These are phyloP conservation scores for Lissocephala sabroskyi DNA, from an alignment of 2,888 invertebrate species.

Conservation along the genomic window DNA sequence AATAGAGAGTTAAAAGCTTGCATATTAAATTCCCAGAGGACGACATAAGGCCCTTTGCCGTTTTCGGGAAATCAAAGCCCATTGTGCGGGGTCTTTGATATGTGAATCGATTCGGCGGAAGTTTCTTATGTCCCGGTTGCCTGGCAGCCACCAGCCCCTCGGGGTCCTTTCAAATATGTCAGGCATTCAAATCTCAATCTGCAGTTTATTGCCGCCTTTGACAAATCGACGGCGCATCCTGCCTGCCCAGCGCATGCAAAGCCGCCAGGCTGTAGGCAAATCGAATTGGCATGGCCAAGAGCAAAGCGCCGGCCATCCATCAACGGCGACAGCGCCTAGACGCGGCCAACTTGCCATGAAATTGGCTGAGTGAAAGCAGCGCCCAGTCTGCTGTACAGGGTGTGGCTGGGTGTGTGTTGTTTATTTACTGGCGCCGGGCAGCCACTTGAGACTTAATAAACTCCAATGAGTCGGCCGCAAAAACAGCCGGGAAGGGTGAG, in stretches of 20 bases:
- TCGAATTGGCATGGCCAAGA: too few species aligned
- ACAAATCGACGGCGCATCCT: slow-evolving; percentile 30
- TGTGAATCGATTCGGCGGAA: too few species aligned
- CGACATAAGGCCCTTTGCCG: too few species aligned
- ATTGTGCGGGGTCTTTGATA: not conserved
- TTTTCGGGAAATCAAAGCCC: not conserved
- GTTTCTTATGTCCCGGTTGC: too few species aligned
- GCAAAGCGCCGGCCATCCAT: slow-evolving; percentile 59
- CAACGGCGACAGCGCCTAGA: slow-evolving; percentile 43
- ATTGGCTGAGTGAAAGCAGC: slow-evolving; percentile 46
- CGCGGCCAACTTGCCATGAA: slow-evolving; percentile 54
- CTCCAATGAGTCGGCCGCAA: slow-evolving; percentile 28
- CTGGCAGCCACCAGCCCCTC: too few species aligned
- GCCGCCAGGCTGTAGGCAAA: too few species aligned
- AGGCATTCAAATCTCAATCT: slow-evolving; percentile 28
- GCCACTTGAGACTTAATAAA: slow-evolving; percentile 62
- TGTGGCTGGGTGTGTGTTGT: slow-evolving; percentile 2
- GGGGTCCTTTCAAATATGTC: slow-evolving; percentile 9
- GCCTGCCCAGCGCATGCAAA: too few species aligned
- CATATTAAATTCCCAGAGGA: slow-evolving; percentile 37
- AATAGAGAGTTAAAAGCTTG: slow-evolving; percentile 15
- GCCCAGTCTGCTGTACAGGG: too few species aligned
- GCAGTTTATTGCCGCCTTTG: slow-evolving; percentile 25
- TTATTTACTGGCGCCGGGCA: slow-evolving; percentile 4
- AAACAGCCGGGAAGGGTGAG: slow-evolving; percentile 14